Percentiles rank a stretch among this genome's conserved stretches.
Conservation (phyloP, 2,888 invertebrate species). For the Scelioninae gen. 2 region DNA sequence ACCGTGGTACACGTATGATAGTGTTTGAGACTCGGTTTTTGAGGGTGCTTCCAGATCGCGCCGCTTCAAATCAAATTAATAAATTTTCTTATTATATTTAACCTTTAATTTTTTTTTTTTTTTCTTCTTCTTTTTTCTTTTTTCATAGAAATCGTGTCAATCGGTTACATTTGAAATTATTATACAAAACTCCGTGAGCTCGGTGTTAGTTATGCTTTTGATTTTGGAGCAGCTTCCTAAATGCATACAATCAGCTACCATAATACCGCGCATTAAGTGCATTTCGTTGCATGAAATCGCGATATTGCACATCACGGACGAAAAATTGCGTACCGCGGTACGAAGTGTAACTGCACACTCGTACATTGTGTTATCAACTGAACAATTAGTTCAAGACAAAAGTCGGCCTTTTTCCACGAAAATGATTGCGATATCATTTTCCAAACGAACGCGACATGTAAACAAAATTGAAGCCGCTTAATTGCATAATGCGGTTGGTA, state of each 20-base stretch:
- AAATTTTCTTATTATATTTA: too few relatives aligned
- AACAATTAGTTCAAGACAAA: slow-evolving; percentile 31
- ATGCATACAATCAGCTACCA: slow-evolving; percentile 43
- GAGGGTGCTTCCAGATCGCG: not conserved
- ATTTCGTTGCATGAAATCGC: slow-evolving; percentile 23
- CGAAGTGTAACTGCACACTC: not conserved
- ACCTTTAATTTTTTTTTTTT: not conserved
- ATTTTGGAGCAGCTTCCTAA: slow-evolving; percentile 50
- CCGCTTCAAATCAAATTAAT: not conserved
- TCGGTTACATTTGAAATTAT: slow-evolving; percentile 1
- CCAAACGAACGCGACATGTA: not conserved
- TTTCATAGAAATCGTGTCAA: slow-evolving; percentile 17
- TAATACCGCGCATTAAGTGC: slow-evolving; percentile 17
- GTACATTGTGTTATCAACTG: slow-evolving; percentile 20
- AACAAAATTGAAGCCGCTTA: not conserved
- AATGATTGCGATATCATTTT: not conserved
- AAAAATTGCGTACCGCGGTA: slow-evolving; percentile 15
- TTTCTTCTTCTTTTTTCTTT: too few relatives aligned
- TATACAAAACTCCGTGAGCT: slow-evolving; percentile 18
- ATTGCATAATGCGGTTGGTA: too few relatives aligned
- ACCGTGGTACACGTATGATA: slow-evolving; percentile 2
- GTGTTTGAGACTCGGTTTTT: slow-evolving; percentile 3
- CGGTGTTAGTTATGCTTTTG: slow-evolving; percentile 39
- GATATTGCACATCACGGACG: slow-evolving; percentile 6
- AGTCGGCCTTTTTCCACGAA: slow-evolving; percentile 2